These are phyloP conservation scores for Drosophila nigricruria DNA, from an alignment of 2,888 invertebrate genomes.

Conservation along the genomic window DNA sequence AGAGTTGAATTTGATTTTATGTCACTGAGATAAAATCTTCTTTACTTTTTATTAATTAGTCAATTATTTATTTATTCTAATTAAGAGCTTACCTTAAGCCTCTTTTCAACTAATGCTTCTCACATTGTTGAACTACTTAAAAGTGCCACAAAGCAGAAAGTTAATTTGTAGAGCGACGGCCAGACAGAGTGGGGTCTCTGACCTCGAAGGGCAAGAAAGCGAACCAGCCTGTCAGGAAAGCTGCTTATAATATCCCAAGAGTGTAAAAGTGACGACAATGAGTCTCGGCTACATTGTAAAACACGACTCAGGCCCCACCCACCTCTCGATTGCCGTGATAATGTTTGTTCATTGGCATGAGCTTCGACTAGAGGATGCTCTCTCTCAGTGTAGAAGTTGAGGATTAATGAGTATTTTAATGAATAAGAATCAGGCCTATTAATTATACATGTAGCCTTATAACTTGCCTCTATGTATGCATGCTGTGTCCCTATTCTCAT, in stretches of 20 bases:
- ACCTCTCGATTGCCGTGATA: not conserved
- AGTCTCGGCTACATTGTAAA: slow-evolving; percentile 17
- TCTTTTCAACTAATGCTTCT: slow-evolving; percentile 18
- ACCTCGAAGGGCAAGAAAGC: slow-evolving; percentile 29
- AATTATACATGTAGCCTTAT: slow-evolving; percentile 5
- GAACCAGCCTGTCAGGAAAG: slow-evolving; percentile 1
- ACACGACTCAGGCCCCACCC: not conserved
- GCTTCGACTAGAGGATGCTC: not conserved
- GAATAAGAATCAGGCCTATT: slow-evolving; percentile 5
- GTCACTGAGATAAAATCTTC: too few relatives aligned
- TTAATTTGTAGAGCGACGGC: slow-evolving; percentile 21
- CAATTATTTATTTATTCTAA: slow-evolving; percentile 12
- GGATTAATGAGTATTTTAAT: slow-evolving; percentile 3
- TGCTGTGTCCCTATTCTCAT: too few relatives aligned
- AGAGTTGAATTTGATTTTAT: not conserved
- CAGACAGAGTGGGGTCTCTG: slow-evolving; percentile 25
- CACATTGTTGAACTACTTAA: slow-evolving; percentile 32
- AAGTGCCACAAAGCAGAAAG: slow-evolving; percentile 30
- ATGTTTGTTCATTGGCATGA: not conserved
- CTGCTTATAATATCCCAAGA: slow-evolving; percentile 29
- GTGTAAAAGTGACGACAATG: slow-evolving; percentile 41
- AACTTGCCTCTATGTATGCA: too few relatives aligned
- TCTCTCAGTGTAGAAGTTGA: not conserved
- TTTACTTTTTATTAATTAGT: not conserved
- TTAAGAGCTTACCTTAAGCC: not conserved